Evolutionary conservation across 2,797 vertebrate genomes (phyloP).

Genomic region (Diplodus sargus): DNA sequence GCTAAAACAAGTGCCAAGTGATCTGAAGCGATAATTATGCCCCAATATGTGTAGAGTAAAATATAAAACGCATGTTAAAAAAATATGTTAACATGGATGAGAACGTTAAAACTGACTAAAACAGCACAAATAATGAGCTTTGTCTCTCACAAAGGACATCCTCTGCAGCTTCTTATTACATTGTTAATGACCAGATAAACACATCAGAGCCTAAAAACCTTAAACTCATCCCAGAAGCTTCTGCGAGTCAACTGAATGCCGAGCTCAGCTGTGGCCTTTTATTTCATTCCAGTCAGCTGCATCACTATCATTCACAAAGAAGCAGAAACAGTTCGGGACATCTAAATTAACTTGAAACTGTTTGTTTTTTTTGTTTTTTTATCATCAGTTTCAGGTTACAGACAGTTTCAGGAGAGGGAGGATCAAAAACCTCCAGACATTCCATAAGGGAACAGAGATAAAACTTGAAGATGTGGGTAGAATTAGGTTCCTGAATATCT

Average conservation of each 20-base stretch:
- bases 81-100: background rate
- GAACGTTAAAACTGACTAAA: too few species aligned
- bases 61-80: background rate
- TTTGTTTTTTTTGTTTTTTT: conserved; percentile 2
- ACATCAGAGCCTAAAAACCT: background rate
- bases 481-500: background rate
- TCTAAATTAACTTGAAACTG: conserved; percentile 53
- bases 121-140: background rate
- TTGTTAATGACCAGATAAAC: background rate
- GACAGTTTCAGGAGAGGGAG: conserved; percentile 70
- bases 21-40: background rate
- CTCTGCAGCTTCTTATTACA: background rate
- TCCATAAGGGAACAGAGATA: conserved; percentile 80
- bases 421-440: conserved; percentile 74
- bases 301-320: conserved; percentile 39
- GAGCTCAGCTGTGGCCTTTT: conserved; percentile 3
- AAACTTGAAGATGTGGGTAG: conserved; percentile 28
- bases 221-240: background rate
- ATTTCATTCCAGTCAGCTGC: conserved; percentile 3
- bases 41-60: background rate
- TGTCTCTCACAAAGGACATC: background rate
- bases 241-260: background rate
- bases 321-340: conserved; percentile 56
- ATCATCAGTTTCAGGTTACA: conserved; percentile 67
- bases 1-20: too few species aligned